These are phyloP conservation scores for Theretra japonica DNA, from an alignment of 2,888 invertebrate species.

Conservation along the genomic window DNA sequence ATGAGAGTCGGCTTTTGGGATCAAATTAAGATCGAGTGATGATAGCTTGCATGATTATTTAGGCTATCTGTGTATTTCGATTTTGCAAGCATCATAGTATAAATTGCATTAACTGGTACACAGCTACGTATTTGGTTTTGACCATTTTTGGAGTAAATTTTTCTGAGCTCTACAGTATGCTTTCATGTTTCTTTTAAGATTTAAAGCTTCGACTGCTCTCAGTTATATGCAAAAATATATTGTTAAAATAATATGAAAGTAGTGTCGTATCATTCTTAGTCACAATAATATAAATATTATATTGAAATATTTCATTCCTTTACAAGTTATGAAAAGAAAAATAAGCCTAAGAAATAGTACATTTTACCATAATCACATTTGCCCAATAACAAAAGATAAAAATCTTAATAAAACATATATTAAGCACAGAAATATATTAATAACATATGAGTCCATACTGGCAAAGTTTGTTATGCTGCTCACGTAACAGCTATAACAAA, in stretches of 20 bases:
- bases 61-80: no score
- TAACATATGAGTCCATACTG: conserved; percentile 49
- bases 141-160: no score
- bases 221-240: no score
- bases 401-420: conserved; percentile 42
- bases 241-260: no score
- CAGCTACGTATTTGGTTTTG: no score
- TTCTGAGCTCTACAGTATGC: no score
- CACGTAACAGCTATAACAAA: conserved; percentile 6
- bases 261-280: no score
- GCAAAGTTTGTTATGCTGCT: conserved; percentile 38
- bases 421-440: conserved; percentile 64
- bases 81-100: no score
- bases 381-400: conserved; percentile 42
- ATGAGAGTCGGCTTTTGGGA: background rate
- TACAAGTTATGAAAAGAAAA: background rate
- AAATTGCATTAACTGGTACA: no score
- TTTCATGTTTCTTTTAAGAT: no score
- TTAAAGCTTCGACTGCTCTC: no score
- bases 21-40: background rate
- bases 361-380: background rate
- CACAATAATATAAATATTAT: no score
- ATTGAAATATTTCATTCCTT: background rate
- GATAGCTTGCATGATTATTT: background rate
- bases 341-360: background rate